These are phyloP conservation scores for Amphipoea oculea DNA, from an alignment of 2,888 invertebrate species.

Conservation along the genomic window DNA sequence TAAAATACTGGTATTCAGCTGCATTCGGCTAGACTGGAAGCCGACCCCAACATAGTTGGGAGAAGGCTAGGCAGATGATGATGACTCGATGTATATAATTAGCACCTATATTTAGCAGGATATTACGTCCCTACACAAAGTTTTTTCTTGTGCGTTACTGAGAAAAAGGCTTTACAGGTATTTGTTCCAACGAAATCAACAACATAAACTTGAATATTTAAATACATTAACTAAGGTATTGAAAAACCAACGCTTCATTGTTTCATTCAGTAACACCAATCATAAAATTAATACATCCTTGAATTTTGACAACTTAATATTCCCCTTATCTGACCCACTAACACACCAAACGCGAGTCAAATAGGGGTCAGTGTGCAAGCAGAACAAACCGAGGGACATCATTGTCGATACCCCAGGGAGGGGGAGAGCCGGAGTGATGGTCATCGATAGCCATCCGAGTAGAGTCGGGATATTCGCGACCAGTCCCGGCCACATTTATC, in stretches of 20 bases:
- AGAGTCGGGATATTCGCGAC: constrained; percentile 13
- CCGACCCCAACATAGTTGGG: too few relatives aligned
- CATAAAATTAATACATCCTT: neutral
- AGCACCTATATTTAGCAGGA: too few relatives aligned
- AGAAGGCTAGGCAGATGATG: too few relatives aligned
- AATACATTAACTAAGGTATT: neutral
- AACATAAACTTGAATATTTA: neutral
- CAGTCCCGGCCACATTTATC: constrained; percentile 66
- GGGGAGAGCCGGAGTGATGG: constrained; percentile 11
- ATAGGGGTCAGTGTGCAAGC: constrained; percentile 53
- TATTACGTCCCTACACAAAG: too few relatives aligned
- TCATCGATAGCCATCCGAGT: constrained; percentile 39
- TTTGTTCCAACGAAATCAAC: neutral
- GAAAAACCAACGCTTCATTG: too few relatives aligned
- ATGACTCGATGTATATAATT: too few relatives aligned
- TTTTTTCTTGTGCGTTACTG: neutral
- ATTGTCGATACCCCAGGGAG: constrained; percentile 35
- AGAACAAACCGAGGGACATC: constrained; percentile 25
- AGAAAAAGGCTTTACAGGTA: neutral
- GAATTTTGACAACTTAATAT: constrained; percentile 10
- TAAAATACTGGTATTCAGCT: too few relatives aligned
- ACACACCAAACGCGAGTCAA: constrained; percentile 38
- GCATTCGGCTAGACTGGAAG: too few relatives aligned
- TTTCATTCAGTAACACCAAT: neutral
- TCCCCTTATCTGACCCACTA: constrained; percentile 34